A percentile compares a stretch with the other conserved stretches of the same genome.
phyloP scores from a whole-genome alignment of 2,888 invertebrate genomes.

The Volucella bombylans region DNA sequence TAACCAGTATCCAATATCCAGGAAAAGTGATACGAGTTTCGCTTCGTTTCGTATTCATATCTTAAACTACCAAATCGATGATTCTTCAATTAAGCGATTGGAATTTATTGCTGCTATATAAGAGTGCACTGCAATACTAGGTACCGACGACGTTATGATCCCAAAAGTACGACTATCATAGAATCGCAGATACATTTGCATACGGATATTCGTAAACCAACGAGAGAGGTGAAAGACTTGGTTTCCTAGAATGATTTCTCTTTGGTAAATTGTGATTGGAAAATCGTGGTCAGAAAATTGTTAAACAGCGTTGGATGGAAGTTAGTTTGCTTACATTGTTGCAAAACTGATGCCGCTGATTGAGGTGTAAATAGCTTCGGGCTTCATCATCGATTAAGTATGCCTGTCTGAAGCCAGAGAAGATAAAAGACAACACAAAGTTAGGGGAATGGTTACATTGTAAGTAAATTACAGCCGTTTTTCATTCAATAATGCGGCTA shows the following conservation, averaged over 20 bases:
- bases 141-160: not conserved
- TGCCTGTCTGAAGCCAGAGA: too few species aligned
- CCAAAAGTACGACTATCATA: not conserved
- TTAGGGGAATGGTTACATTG: not conserved
- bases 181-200: not conserved
- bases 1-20: too few species aligned
- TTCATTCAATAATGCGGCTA: not conserved
- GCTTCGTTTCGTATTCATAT: too few species aligned
- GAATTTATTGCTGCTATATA: slow-evolving; percentile 56
- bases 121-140: not conserved
- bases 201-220: not conserved
- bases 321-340: too few species aligned
- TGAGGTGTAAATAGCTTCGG: too few species aligned
- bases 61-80: slow-evolving; percentile 20
- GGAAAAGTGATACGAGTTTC: too few species aligned
- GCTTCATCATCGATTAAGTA: too few species aligned
- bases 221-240: not conserved
- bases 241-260: too few species aligned
- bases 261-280: slow-evolving; percentile 57
- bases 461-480: slow-evolving; percentile 19
- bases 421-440: too few species aligned
- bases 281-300: slow-evolving; percentile 53
- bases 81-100: slow-evolving; percentile 58
- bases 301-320: not conserved
- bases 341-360: too few species aligned